Evolutionary conservation across 2,113 vertebrate species (phyloP), one percentile per base, ranked within the genome.

Genomic region (Smithornis capensis): DNA sequence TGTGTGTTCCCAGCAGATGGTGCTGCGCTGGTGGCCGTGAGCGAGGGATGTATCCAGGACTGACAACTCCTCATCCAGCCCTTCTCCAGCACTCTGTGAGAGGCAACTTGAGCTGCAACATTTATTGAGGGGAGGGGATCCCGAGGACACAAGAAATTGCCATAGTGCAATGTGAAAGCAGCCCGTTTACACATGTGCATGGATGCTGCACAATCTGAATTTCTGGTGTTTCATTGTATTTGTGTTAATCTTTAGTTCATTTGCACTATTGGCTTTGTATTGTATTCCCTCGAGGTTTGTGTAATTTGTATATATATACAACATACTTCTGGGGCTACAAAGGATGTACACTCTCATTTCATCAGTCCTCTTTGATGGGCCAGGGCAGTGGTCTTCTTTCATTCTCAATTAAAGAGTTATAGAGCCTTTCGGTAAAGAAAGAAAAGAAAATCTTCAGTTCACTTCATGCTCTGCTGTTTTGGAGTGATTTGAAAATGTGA

Each of bases 1-100:
- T 79, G 59, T 55, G 67, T 75, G 64, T 62, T 21, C 38, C 97
- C 97, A 96, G 96, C 94, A 98, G 97, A 89, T 97, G 97, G 96
- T 89, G 95, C 85, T 96, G 80, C 62, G 15, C 88, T 79, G 96
- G 97, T 97, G 83, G 92, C 65, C 91, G 38, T 42, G 18, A 85
- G 40, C 2, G 0, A 75, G 57, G 65, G 49, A 45, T 28, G n/a
- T 35, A 37, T 9, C 67, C 35, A 1, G 24, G 37, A 42, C 63
- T 15, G 56, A 38, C 62, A 77, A 71, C 40, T 90, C 86, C 31
- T 59, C 2, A 0, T 57, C 31, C 11, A 45, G 83, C 64, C 67
- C 60, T 42, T 55, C 63, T 60, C 77, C 49, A 55, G 62, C 69
- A 42, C 40, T 76, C 33, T 17, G n/a, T 62, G 82, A 70, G 50